phyloP scores from a whole-genome alignment of 2,888 invertebrate species.

The Campoplex nolae region DNA sequence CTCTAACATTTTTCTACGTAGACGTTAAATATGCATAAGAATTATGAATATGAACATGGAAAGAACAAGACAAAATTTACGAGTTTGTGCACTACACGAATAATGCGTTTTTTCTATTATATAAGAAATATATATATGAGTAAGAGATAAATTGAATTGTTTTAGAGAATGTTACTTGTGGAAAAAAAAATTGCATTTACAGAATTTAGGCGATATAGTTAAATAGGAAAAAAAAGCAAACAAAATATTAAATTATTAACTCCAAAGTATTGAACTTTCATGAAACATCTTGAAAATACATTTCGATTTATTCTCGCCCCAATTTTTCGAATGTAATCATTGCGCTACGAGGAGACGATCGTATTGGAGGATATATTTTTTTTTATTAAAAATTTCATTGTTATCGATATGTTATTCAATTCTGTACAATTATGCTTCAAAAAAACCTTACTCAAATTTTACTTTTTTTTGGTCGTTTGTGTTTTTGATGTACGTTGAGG shows the following conservation, averaged over 20 bases:
- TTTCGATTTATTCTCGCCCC: neutral
- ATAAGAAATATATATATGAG: constrained; percentile 40
- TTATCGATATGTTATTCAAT: constrained; percentile 8
- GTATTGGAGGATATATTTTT: neutral
- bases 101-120: constrained; percentile 40
- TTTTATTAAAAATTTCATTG: neutral
- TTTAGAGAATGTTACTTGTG: constrained; percentile 36
- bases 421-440: constrained; percentile 3
- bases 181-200: constrained; percentile 19
- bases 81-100: constrained; percentile 7
- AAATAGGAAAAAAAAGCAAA: neutral
- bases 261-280: neutral
- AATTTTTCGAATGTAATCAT: neutral
- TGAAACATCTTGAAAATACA: neutral
- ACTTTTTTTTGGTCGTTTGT: neutral
- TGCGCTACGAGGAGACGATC: neutral
- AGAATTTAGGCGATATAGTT: neutral
- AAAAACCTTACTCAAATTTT: neutral
- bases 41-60: neutral
- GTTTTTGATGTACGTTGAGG: neutral
- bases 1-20: constrained; percentile 46
- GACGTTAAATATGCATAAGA: constrained; percentile 55
- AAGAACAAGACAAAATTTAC: neutral
- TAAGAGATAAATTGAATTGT: constrained; percentile 52
- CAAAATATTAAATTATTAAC: neutral